phyloP scores from a whole-genome alignment of 2,888 invertebrate genomes.

The Alitta virens region DNA sequence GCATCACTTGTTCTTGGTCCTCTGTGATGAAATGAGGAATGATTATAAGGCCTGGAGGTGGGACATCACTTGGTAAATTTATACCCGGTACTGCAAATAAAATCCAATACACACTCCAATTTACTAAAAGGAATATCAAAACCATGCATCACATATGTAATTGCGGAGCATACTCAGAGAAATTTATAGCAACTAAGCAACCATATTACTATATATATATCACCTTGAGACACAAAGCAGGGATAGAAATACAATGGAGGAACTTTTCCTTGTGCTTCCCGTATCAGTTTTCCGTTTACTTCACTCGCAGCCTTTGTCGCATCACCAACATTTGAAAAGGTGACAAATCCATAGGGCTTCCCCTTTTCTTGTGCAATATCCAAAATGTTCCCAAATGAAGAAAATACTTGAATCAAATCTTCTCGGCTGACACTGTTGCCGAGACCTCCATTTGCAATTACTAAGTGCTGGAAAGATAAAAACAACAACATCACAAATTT shows the following conservation, averaged over 20 bases:
- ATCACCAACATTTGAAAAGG: slow-evolving; percentile 53
- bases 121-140: too few relatives aligned
- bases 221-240: not conserved
- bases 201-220: not conserved
- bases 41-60: slow-evolving; percentile 71
- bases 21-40: slow-evolving; percentile 70
- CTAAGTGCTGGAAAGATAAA: slow-evolving; percentile 65
- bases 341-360: slow-evolving; percentile 78
- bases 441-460: slow-evolving; percentile 83
- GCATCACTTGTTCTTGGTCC: slow-evolving; percentile 67
- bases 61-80: slow-evolving; percentile 29
- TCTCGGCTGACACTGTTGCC: slow-evolving; percentile 75
- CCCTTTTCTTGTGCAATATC: slow-evolving; percentile 72
- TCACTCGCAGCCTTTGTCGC: slow-evolving; percentile 43
- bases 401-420: slow-evolving; percentile 62
- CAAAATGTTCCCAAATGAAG: slow-evolving; percentile 62
- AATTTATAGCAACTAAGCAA: not conserved
- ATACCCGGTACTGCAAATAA: slow-evolving; percentile 54
- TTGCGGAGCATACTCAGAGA: too few relatives aligned
- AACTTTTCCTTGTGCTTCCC: too few relatives aligned
- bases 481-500: too few relatives aligned
- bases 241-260: not conserved
- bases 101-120: slow-evolving; percentile 6
- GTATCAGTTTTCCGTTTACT: slow-evolving; percentile 6
- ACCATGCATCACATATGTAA: too few relatives aligned